Percentiles rank a stretch among this genome's conserved stretches.
Evolutionary conservation across 2,888 invertebrate species (phyloP).

Genomic region (Tetragonisca angustula): DNA sequence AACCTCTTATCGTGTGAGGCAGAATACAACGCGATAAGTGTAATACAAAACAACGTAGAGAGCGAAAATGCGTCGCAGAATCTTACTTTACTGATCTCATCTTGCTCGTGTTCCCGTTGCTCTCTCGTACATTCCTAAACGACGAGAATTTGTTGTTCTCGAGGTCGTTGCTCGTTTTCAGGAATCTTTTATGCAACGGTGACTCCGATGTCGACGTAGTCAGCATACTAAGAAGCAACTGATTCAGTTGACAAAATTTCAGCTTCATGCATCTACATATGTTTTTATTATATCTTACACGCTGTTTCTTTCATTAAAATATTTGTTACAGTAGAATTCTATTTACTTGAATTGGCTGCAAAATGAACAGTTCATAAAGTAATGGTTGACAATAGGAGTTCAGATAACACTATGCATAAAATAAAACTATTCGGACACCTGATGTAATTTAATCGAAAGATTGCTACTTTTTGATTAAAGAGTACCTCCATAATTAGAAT

Average conservation of each 20-base stretch:
- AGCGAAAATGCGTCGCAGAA: slow-evolving; percentile 15
- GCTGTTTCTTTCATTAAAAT: neutral
- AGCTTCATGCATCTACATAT: slow-evolving; percentile 45
- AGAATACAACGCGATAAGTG: neutral
- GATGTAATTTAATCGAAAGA: too few relatives aligned
- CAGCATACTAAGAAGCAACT: slow-evolving; percentile 59
- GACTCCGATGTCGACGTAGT: slow-evolving; percentile 56
- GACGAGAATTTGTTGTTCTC: slow-evolving; percentile 25
- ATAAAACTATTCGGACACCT: too few relatives aligned
- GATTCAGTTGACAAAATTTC: slow-evolving; percentile 62
- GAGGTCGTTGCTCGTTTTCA: slow-evolving; percentile 50
- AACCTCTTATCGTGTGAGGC: too few relatives aligned
- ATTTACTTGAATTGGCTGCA: neutral
- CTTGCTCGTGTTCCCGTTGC: slow-evolving; percentile 41
- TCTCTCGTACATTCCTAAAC: neutral
- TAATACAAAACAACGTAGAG: neutral
- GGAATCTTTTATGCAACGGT: slow-evolving; percentile 64
- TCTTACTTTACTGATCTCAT: slow-evolving; percentile 69
- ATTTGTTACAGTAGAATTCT: neutral
- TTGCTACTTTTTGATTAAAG: too few relatives aligned
- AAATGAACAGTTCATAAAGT: neutral
- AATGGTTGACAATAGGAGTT: too few relatives aligned
- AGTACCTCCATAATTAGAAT: too few relatives aligned
- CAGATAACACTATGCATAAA: too few relatives aligned
- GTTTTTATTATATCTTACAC: neutral